Base-by-base conservation (phyloP, 1,140 invertebrate species). In the Grapholita molesta region DNA sequence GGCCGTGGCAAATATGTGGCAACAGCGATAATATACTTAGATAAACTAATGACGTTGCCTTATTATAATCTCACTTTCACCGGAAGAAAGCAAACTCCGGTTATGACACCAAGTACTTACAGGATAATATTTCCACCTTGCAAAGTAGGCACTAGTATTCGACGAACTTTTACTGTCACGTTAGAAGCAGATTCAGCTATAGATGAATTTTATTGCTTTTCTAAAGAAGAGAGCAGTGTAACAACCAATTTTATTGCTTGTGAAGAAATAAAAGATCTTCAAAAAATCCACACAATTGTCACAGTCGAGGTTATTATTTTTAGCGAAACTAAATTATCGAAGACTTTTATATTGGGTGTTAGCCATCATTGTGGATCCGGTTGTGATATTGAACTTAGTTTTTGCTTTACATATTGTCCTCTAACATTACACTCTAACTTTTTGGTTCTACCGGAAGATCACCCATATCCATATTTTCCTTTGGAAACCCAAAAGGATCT, bases 391-490 rank as follows among this genome's bases (percentile, higher is more conserved):
- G 86, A 90, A 83, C 73, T 89, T 6, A 74, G 68, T 67, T 90
- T 87, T 76, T 86, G 86, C 74, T 86, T 88, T 52, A 90, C 88
- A 5, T 74, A 82, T 70, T 91, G 89, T 69, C 77, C 80, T 38
- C 48, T 91, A 53, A 89, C 86, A 7, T 80, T 91, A 71, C 89
- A 91, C 66, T 69, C 76, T 25, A 76, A 71, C 23, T 64, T 52
- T 42, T 71, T 86, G 35, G 78, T 88, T 2, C 64, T 69, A 28
- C 53, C 69, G 11, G 72, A 77, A 61, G 67, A 88, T 23, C 87
- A 88, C 71, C 83, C 89, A 11, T 91, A 86, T 70, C 89, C 89
- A 7, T 89, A 82, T 66, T 91, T 72, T 79, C 89, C 89, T 23
- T 23, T 80, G 52, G 66, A 42, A 18, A 67, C 35, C 48, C 79